Evolutionary conservation across 2,888 invertebrate genomes (phyloP), one percentile per base, ranked within the genome.

Genomic region (Zygaena filipendulae): DNA sequence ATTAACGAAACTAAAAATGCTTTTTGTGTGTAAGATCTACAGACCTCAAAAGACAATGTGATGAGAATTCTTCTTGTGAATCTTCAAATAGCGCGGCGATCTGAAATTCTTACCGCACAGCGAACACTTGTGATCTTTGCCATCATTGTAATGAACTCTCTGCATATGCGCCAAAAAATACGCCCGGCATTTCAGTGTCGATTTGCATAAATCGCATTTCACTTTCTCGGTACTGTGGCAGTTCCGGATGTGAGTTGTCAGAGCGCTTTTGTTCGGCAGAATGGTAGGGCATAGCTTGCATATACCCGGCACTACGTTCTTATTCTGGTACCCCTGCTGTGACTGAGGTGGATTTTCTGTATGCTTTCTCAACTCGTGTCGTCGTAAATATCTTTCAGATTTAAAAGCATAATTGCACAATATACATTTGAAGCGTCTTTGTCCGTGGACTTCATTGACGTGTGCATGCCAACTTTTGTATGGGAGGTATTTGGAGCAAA

Each of bases 111-210:
- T 61, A 0, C 41, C 39, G 23, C 60, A 61, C 8, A 46, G 25
- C 7, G 41, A 33, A 38, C 59, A 58, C 3, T n/a, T 25, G 27
- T 57, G 43, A 8, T 32, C 19, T 4, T 47, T 45, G 0, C 53
- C 57, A 28, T 53, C 54, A 14, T 43, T 28, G 19, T 45, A 47
- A 27, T 59, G 59, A 2, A 55, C 49, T 18, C 58, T 33, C 1
- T 13, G 29, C 27, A 53, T 43, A 29, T 59, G 59, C 0, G 42
- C 13, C 1, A 25, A 4, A 3, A 58, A 30, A 27, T 59, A 56
- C 0, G 43, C 11, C 13, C 41, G 39, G 14, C 48, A 47, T 27
- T 47, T 52, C 4, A 59, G 31, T 11, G 28, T 32, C 0, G 53
- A 50, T 3, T 47, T 35, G 20, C 59, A 59, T 7, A 53, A 30